Evolutionary conservation across 2,113 vertebrate species (phyloP).

Genomic region (Balaenoptera acutorostrata): DNA sequence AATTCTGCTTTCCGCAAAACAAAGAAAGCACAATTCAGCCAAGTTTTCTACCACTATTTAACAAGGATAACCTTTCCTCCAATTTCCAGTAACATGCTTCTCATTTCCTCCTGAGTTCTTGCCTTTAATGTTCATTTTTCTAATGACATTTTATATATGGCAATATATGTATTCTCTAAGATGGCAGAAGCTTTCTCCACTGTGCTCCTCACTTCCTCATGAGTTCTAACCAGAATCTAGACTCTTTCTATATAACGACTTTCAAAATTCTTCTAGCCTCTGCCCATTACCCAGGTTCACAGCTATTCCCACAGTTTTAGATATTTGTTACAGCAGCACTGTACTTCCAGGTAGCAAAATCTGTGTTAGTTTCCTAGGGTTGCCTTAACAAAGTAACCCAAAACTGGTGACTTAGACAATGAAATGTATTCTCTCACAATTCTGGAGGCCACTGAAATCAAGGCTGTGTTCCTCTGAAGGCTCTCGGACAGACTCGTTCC

Average conservation of each 20-base stretch:
- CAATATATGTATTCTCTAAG: background rate
- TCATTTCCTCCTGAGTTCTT: slow-evolving; percentile 5
- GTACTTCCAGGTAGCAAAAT: background rate
- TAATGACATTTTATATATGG: background rate
- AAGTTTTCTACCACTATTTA: background rate
- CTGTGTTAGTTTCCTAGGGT: background rate
- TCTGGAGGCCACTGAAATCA: background rate
- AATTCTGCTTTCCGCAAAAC: background rate
- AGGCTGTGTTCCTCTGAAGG: background rate
- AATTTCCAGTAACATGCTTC: background rate
- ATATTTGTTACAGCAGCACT: background rate
- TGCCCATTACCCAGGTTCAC: background rate
- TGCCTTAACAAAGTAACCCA: background rate
- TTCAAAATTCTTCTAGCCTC: background rate
- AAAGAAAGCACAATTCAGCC: background rate
- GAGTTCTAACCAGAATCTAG: background rate
- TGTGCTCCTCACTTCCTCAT: background rate
- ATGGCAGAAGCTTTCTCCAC: background rate
- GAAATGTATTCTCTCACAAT: background rate
- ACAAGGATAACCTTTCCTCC: background rate
- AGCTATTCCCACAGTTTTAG: background rate
- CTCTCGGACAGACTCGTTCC: background rate
- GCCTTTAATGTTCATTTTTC: background rate
- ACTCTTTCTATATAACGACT: background rate
- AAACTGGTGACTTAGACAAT: background rate